Base-by-base conservation (phyloP, 2,797 vertebrate genomes). In the Acanthiza pusilla region DNA sequence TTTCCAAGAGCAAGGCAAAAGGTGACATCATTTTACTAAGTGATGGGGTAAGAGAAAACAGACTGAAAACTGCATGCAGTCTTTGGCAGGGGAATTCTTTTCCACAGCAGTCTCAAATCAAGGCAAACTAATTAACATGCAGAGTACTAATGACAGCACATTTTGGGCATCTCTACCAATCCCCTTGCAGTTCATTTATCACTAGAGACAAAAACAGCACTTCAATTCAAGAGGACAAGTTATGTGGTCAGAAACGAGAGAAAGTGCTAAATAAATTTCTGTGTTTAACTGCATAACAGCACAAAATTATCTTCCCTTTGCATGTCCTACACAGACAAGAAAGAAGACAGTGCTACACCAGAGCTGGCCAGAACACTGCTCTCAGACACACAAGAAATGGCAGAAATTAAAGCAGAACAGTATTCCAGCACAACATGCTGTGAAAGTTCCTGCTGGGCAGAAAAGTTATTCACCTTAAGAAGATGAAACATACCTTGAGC, bases 401-500 rank as follows among this genome's bases (percentile, higher is more conserved):
- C 36, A 32, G 8, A 23, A 58, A 17, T 36, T n/a, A 38, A 38
- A 71, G 45, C n/a, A 27, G 51, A 62, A n/a, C 16, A 54, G 14
- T 16, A 29, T 2, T 12, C 38, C 80, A 43, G 26, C 1, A 5
- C 45, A 9, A 0, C 3, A 8, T 0, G 11, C 47, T 32, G 19
- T 26, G 43, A 1, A 17, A 36, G 47, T 5, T 63, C 45, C 36
- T n/a, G n/a, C 51, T 48, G n/a, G 29, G 83, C 62, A 70, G 57
- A 40, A n/a, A 9, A 7, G 19, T 45, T 58, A 20, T 5, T 32
- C 85, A 38, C 42, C 34, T 55, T 48, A 47, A 12, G 63, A 43
- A 71, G 22, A 77, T 40, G 2, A 38, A 80, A 68, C 73, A 21
- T 96, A 99, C 99, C 99, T 99, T 99, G 15, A 99, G 97, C 99